A percentile compares a stretch with the other conserved stretches of the same genome.
These are phyloP conservation scores for Aegithalos caudatus DNA, from an alignment of 2,113 vertebrate genomes.

Conservation along the genomic window DNA sequence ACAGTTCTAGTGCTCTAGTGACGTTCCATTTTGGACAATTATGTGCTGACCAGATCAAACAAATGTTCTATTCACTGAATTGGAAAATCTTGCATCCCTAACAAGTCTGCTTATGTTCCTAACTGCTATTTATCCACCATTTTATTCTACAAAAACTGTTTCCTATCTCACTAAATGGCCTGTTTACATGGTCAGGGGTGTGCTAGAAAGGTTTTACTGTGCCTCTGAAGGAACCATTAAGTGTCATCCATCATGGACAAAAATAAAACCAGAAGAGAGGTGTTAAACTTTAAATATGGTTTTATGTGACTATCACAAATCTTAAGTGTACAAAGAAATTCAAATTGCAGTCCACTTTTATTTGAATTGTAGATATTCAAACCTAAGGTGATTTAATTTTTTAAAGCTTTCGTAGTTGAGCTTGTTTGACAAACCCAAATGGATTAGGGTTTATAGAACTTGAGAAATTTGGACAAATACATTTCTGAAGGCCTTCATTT, in stretches of 20 bases:
- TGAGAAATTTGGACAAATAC: background rate
- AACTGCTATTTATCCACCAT: background rate
- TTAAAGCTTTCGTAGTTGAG: background rate
- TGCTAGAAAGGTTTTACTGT: background rate
- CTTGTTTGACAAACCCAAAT: background rate
- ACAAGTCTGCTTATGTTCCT: background rate
- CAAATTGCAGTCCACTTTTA: background rate
- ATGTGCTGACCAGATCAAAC: background rate
- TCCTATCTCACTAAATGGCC: background rate
- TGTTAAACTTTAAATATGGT: background rate
- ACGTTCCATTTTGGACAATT: background rate
- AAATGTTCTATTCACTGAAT: background rate
- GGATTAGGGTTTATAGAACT: background rate
- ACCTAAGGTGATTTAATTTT: background rate
- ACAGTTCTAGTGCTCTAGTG: background rate
- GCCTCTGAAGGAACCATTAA: background rate
- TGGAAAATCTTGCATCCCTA: background rate
- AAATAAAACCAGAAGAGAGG: background rate
- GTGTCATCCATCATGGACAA: background rate
- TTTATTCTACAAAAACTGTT: background rate
- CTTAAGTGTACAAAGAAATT: background rate
- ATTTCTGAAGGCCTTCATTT: background rate
- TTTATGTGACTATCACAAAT: background rate
- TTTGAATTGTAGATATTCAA: background rate
- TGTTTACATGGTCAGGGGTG: background rate